These are phyloP conservation scores for Dipodomys ordii DNA, from an alignment of 2,113 vertebrate species.

Conservation along the genomic window DNA sequence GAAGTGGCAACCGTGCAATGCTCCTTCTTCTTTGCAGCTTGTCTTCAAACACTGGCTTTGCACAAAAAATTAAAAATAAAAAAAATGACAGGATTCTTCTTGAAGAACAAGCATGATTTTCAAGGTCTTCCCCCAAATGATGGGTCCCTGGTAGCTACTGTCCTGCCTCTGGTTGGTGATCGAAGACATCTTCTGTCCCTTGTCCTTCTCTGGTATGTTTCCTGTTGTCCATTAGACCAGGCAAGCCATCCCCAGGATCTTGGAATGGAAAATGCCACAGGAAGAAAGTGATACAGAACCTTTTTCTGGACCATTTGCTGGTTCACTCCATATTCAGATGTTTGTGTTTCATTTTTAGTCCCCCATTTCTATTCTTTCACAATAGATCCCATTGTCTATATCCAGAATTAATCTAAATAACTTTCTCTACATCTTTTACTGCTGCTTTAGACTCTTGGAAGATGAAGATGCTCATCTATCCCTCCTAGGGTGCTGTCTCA, in stretches of 20 bases:
- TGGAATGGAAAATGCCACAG: not conserved
- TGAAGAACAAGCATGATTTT: not conserved
- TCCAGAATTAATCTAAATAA: slow-evolving; percentile 19
- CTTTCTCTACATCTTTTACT: not conserved
- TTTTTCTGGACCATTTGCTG: not conserved
- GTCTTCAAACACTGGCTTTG: not conserved
- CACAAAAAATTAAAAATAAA: not conserved
- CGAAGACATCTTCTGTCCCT: not conserved
- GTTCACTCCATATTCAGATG: not conserved
- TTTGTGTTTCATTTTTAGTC: slow-evolving; percentile 5
- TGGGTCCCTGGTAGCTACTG: not conserved
- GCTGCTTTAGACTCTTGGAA: not conserved
- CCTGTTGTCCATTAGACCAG: not conserved
- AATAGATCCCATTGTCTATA: not conserved
- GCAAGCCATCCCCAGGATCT: not conserved
- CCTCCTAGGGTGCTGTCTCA: not conserved
- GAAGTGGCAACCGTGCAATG: not conserved
- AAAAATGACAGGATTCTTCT: not conserved
- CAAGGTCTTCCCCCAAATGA: not conserved
- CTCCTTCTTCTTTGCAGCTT: not conserved
- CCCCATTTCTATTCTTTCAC: not conserved
- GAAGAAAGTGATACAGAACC: not conserved
- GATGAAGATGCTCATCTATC: not conserved
- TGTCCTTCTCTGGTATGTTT: not conserved
- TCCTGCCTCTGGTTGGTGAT: not conserved